Base-by-base conservation (phyloP, 1,140 invertebrate species). In the Dendroctonus valens region DNA sequence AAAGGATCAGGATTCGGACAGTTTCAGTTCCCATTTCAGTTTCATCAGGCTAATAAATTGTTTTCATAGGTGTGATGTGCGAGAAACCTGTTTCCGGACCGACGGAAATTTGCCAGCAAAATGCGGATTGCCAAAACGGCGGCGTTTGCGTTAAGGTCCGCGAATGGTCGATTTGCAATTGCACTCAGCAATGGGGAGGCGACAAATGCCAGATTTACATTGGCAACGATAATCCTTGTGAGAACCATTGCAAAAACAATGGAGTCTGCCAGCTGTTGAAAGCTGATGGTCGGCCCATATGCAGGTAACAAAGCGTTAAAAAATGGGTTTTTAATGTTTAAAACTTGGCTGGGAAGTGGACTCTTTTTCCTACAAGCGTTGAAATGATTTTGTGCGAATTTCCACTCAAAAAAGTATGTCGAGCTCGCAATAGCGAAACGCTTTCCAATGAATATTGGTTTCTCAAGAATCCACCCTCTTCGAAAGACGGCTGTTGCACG, bases 91-190 rank as follows among this genome's bases (percentile, higher is more conserved):
- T 79, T 77, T 59, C 89, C 88, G 77, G 76, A 76, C 42, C 91
- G 88, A 73, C 79, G 0, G 73, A 80, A 5, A 75, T 79, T 0
- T 89, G 88, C 77, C 83, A 89, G 69, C 81, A 83, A 78, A 83
- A 12, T 89, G 87, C 73, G 49, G 82, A 82, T 72, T 89, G 89
- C 69, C 79, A 81, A 67, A 89, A 88, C 76, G 83, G 83, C 70
- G 87, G 85, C 26, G 76, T 83, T 6, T 89, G 87, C 70, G 83
- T 82, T 49, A 73, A 77, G 12, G 81, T 69, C 6, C 54, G 59
- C 40, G 70, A 73, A 6, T 71, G 70, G 14, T 69, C 76, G 58
- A 50, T 78, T 6, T 84, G 82, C 70, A 75, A 77, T 38, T 83
- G 82, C 73, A 55, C 73, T 7, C 75, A 76, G 8, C 69, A 77